Conservation (phyloP, 2,888 invertebrate species). For the Xylota sylvarum region DNA sequence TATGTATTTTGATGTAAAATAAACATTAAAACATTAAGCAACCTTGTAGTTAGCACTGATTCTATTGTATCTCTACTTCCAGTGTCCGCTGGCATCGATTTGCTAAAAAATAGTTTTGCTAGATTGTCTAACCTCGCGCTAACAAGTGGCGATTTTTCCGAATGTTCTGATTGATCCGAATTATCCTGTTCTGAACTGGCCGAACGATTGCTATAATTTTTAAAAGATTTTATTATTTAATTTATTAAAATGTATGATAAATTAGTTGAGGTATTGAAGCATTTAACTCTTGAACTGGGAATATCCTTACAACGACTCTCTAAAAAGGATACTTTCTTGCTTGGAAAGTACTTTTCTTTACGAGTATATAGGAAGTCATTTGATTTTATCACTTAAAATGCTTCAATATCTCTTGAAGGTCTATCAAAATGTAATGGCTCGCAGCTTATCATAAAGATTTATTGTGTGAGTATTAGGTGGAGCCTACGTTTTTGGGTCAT, state of each 20-base stretch:
- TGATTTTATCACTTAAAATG: slow-evolving; percentile 4
- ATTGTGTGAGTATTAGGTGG: background rate
- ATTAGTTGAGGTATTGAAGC: background rate
- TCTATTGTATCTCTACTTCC: slow-evolving; percentile 85
- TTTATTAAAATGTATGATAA: background rate
- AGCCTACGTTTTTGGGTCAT: background rate
- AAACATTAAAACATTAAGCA: slow-evolving; percentile 78
- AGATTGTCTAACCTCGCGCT: slow-evolving; percentile 91
- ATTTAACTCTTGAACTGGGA: background rate
- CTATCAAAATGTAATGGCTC: slow-evolving; percentile 20
- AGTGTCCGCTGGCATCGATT: slow-evolving; percentile 85
- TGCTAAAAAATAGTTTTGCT: slow-evolving; percentile 90
- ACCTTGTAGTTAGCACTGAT: slow-evolving; percentile 85
- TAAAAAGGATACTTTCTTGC: background rate
- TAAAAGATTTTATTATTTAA: slow-evolving; percentile 47
- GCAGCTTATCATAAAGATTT: slow-evolving; percentile 9
- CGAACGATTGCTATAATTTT: slow-evolving; percentile 85
- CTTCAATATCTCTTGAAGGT: background rate
- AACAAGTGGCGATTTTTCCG: slow-evolving; percentile 89
- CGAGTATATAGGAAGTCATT: background rate
- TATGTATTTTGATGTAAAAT: slow-evolving; percentile 36
- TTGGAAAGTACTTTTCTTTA: no score
- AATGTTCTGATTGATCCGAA: slow-evolving; percentile 85
- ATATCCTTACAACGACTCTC: background rate
- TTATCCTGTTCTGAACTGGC: slow-evolving; percentile 88